phyloP scores from a whole-genome alignment of 2,888 invertebrate genomes.

The Netelia virgata region DNA sequence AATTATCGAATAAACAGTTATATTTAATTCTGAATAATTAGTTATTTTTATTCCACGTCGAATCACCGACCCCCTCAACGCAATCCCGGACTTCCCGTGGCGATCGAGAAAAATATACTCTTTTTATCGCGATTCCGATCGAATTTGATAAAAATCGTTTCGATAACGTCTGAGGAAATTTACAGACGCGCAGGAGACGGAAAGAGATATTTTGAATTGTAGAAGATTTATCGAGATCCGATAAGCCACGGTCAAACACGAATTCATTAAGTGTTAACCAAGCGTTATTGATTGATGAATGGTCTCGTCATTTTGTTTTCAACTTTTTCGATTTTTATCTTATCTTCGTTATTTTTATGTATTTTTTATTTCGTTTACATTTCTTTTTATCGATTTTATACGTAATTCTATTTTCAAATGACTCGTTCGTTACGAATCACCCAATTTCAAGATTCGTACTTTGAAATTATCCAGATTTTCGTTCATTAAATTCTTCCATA shows the following conservation, averaged over 20 bases:
- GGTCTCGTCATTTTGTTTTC: conserved; percentile 1
- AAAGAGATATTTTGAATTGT: background rate
- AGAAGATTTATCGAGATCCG: conserved; percentile 25
- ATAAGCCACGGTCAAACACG: conserved; percentile 18
- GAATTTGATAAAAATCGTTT: conserved; percentile 23
- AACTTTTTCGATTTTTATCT: background rate
- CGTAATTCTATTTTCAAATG: no score
- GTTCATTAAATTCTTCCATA: no score
- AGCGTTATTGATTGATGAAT: conserved; percentile 5
- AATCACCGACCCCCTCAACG: no score
- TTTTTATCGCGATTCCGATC: conserved; percentile 34
- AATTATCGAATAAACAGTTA: no score
- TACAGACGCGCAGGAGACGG: conserved; percentile 17
- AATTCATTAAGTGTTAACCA: conserved; percentile 12
- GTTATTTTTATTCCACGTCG: no score
- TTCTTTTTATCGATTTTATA: background rate
- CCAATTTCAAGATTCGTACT: no score
- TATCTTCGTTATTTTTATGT: background rate
- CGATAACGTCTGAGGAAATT: conserved; percentile 34
- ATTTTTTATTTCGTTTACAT: background rate
- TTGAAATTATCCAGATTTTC: no score
- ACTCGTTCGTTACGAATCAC: no score
- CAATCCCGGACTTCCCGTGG: conserved; percentile 9
- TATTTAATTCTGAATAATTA: no score
- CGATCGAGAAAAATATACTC: conserved; percentile 18